phyloP scores from a whole-genome alignment of 2,113 vertebrate species.

The Ciconia boyciana region DNA sequence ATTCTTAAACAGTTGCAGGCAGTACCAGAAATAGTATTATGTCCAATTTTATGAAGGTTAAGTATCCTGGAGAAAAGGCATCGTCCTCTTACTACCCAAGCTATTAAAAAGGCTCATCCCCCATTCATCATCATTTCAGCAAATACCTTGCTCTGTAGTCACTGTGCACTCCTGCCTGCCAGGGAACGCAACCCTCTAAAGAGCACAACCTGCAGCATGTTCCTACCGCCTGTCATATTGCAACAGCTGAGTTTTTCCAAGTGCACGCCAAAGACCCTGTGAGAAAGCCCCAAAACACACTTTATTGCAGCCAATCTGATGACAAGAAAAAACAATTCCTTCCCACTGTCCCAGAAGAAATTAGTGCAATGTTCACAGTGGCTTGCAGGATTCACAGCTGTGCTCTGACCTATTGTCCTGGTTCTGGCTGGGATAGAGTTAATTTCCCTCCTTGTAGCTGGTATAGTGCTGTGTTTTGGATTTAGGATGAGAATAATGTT shows the following conservation, averaged over 20 bases:
- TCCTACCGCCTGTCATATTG: not conserved
- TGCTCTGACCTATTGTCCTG: not conserved
- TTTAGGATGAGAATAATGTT: too few species aligned
- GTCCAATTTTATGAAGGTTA: conserved; percentile 37
- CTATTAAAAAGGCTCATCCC: not conserved
- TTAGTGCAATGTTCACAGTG: not conserved
- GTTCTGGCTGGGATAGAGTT: too few species aligned
- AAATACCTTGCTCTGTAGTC: not conserved
- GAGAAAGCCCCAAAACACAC: not conserved
- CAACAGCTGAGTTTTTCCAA: not conserved
- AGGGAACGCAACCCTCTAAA: not conserved
- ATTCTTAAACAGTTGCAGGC: not conserved
- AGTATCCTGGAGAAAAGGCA: not conserved
- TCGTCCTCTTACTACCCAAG: not conserved
- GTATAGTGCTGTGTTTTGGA: too few species aligned
- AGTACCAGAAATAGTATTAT: not conserved
- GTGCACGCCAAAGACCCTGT: fast-evolving
- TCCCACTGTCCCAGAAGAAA: not conserved
- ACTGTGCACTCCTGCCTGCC: not conserved
- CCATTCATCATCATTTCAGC: not conserved
- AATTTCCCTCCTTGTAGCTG: too few species aligned
- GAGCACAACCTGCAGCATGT: not conserved
- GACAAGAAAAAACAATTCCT: not conserved
- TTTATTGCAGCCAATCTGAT: not conserved
- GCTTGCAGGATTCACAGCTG: not conserved